A percentile compares a stretch with the other conserved stretches of the same genome.
Conservation (phyloP, 1,140 invertebrate species). For the Drosophila nigromelanica region DNA sequence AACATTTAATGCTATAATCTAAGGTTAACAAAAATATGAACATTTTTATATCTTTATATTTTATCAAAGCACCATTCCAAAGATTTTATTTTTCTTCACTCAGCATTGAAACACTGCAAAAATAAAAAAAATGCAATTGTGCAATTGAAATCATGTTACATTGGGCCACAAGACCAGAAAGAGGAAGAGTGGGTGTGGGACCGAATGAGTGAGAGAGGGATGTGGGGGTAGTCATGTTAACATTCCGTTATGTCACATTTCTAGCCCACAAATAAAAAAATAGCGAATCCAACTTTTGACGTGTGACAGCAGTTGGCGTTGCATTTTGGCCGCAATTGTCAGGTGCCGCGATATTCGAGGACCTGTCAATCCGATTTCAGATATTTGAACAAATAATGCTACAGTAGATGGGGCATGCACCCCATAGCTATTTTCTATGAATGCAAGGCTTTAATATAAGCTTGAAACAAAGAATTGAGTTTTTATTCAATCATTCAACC, state of each 20-base stretch:
- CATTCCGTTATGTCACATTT: conserved; percentile 59
- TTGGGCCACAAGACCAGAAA: too few relatives aligned
- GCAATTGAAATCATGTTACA: conserved; percentile 43
- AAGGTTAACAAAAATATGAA: too few relatives aligned
- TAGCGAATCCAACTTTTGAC: conserved; percentile 65
- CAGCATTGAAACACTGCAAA: conserved; percentile 13
- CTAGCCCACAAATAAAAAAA: conserved; percentile 51
- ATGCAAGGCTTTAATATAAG: conserved; percentile 20
- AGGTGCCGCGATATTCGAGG: conserved; percentile 70
- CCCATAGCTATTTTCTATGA: conserved; percentile 16
- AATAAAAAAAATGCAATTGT: conserved; percentile 35
- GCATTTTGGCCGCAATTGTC: conserved; percentile 72
- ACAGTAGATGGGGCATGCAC: not conserved
- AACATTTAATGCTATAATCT: too few relatives aligned
- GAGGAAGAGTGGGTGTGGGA: not conserved
- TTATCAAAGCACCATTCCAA: not conserved
- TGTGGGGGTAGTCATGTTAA: conserved; percentile 7
- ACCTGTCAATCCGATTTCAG: conserved; percentile 63
- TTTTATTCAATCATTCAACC: not conserved
- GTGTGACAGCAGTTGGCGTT: conserved; percentile 62
- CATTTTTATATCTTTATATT: not conserved
- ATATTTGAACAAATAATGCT: conserved; percentile 36
- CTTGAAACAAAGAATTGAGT: not conserved
- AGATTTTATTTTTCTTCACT: not conserved
- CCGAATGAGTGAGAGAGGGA: not conserved